Conservation (phyloP, 2,888 invertebrate genomes). For the Eristalis arbustorum region DNA sequence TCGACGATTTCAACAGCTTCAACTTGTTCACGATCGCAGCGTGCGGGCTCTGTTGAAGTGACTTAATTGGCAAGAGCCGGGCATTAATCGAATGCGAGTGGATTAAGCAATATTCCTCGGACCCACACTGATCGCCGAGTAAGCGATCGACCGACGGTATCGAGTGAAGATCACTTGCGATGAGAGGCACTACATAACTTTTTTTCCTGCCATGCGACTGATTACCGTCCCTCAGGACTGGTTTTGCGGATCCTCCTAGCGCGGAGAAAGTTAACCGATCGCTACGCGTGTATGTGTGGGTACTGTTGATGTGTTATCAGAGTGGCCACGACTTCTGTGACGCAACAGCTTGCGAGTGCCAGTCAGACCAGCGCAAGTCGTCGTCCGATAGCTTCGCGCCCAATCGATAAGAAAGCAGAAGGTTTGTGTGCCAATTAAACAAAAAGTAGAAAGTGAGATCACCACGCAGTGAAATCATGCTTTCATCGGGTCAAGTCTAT, state of each 20-base stretch:
- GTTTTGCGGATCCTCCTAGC: conserved; percentile 26
- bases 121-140: not conserved
- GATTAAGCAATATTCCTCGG: conserved; percentile 53
- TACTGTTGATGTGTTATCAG: conserved; percentile 9
- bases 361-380: not conserved
- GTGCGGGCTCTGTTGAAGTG: conserved; percentile 26
- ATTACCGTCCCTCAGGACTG: conserved; percentile 44
- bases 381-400: conserved; percentile 5
- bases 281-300: not conserved
- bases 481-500: conserved; percentile 30
- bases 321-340: not conserved
- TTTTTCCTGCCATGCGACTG: not conserved
- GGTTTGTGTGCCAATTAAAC: conserved; percentile 45
- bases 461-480: conserved; percentile 44
- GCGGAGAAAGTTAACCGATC: conserved; percentile 37
- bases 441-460: conserved; percentile 52
- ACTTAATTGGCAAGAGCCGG: conserved; percentile 59
- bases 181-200: not conserved
- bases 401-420: conserved; percentile 35
- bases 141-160: conserved; percentile 13
- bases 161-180: conserved; percentile 38
- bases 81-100: conserved; percentile 48
- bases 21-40: conserved; percentile 12
- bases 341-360: not conserved
- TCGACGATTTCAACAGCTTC: conserved; percentile 27